These are phyloP conservation scores for Drosophila nebulosa DNA, from an alignment of 1,140 invertebrate genomes.

Conservation along the genomic window DNA sequence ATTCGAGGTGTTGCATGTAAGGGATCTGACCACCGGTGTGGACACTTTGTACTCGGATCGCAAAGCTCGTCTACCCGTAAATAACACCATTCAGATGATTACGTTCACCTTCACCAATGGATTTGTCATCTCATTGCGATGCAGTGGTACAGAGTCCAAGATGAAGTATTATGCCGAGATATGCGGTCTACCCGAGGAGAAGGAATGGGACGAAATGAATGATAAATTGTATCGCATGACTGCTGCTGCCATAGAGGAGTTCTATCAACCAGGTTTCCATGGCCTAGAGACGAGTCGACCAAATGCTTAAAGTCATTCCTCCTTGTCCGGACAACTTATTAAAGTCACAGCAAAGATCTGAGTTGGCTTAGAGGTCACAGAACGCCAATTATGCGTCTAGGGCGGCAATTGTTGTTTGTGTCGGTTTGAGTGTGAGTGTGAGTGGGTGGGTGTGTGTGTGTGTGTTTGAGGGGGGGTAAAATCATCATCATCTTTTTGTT, in stretches of 20 bases:
- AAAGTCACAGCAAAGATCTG: constrained; percentile 37
- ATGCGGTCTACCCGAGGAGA: constrained; percentile 86
- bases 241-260: constrained; percentile 88
- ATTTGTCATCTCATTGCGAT: constrained; percentile 91
- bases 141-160: constrained; percentile 98
- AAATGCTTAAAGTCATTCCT: not conserved
- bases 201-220: constrained; percentile 86
- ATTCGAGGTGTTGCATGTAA: constrained; percentile 87
- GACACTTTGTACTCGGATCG: constrained; percentile 88
- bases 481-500: constrained; percentile 17
- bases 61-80: constrained; percentile 89
- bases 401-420: constrained; percentile 37
- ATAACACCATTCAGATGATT: constrained; percentile 92
- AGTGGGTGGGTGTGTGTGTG: not conserved
- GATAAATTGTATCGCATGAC: constrained; percentile 88
- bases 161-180: constrained; percentile 98
- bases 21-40: constrained; percentile 94
- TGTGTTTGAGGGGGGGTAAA: not conserved
- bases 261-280: constrained; percentile 89
- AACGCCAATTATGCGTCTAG: constrained; percentile 67
- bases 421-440: not conserved
- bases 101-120: constrained; percentile 96
- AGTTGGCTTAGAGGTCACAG: constrained; percentile 30
- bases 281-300: constrained; percentile 70
- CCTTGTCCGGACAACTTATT: constrained; percentile 26